phyloP scores from a whole-genome alignment of 2,888 invertebrate genomes.

The Lasioglossum oenotherae region DNA sequence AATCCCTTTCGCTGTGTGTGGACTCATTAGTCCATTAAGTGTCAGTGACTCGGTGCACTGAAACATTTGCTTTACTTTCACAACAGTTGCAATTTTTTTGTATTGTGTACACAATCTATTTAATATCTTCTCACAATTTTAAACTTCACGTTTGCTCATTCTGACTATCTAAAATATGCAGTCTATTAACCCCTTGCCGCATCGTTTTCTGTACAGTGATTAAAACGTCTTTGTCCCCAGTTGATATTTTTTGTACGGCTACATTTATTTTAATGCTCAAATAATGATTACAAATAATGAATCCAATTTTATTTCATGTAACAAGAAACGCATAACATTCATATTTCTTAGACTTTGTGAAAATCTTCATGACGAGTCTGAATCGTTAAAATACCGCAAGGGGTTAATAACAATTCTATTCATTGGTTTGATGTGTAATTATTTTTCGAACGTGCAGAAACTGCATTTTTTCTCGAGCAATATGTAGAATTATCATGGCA shows the following conservation, averaged over 20 bases:
- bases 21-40: background rate
- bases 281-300: too few relatives aligned
- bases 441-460: background rate
- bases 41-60: background rate
- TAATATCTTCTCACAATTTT: background rate
- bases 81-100: too few relatives aligned
- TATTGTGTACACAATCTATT: background rate
- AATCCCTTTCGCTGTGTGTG: background rate
- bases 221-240: too few relatives aligned
- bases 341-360: too few relatives aligned
- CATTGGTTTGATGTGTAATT: background rate
- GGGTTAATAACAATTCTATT: background rate
- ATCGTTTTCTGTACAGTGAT: too few relatives aligned
- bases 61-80: background rate
- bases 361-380: too few relatives aligned
- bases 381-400: too few relatives aligned
- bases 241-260: too few relatives aligned
- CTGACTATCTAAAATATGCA: background rate
- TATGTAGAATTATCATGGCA: background rate
- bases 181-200: background rate
- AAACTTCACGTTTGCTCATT: background rate
- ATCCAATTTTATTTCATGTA: too few relatives aligned
- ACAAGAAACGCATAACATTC: too few relatives aligned
- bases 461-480: background rate
- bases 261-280: too few relatives aligned